phyloP scores from a whole-genome alignment of 30 jellyfish, hydroid and myxozoan genomes.

The Catostylus mosaicus region DNA sequence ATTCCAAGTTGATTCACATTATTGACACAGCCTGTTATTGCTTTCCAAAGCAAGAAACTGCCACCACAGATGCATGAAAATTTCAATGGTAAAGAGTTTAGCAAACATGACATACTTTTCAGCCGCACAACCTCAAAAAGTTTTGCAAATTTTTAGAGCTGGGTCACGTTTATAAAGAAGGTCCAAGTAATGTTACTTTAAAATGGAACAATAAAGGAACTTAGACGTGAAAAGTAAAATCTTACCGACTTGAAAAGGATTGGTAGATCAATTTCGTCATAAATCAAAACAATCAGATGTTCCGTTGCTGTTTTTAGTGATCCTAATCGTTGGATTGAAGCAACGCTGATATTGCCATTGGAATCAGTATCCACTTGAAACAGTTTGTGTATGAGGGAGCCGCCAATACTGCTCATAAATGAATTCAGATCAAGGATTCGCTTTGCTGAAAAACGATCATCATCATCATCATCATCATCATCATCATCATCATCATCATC shows the following conservation, averaged over 20 bases:
- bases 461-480: neutral
- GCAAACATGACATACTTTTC: too few relatives aligned
- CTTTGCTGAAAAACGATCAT: conserved; percentile 4
- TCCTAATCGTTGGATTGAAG: conserved; percentile 15
- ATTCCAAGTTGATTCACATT: too few relatives aligned
- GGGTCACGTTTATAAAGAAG: too few relatives aligned
- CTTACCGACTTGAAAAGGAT: conserved; percentile 16
- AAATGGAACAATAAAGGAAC: neutral
- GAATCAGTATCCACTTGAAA: conserved; percentile 15
- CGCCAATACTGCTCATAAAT: conserved; percentile 7
- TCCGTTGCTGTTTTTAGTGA: conserved; percentile 5
- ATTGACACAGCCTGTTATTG: too few relatives aligned
- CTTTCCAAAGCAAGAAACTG: too few relatives aligned
- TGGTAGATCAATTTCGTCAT: conserved; percentile 31
- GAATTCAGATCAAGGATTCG: neutral
- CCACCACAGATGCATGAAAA: too few relatives aligned
- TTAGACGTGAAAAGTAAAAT: neutral
- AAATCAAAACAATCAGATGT: conserved; percentile 16
- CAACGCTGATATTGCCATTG: conserved; percentile 1
- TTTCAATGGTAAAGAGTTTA: too few relatives aligned
- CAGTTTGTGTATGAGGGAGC: neutral
- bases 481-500: neutral
- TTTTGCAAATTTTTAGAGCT: too few relatives aligned
- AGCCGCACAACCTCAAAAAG: too few relatives aligned
- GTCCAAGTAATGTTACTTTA: neutral